Percentiles rank a stretch among this genome's conserved stretches.
Evolutionary conservation across 2,113 vertebrate genomes (phyloP).

Genomic region (Takifugu bimaculatus): DNA sequence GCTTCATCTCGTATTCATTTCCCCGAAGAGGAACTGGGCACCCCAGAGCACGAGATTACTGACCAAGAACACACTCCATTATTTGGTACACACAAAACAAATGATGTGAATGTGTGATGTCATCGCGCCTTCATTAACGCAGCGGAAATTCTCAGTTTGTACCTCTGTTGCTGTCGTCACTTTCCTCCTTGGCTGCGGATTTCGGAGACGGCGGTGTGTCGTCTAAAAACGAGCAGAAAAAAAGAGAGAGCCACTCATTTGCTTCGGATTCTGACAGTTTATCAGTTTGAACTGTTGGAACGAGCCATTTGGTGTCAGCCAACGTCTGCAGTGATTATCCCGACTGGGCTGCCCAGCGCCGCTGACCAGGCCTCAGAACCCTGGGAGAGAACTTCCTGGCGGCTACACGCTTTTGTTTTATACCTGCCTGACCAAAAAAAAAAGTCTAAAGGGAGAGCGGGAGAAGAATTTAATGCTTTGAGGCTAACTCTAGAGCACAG

Average conservation of each 20-base stretch:
- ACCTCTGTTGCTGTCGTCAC: slow-evolving; percentile 57
- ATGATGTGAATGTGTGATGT: slow-evolving; percentile 26
- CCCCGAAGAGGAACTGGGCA: slow-evolving; percentile 61
- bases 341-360: slow-evolving; percentile 17
- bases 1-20: slow-evolving; percentile 69
- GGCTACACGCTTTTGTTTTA: slow-evolving; percentile 47
- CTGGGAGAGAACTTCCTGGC: slow-evolving; percentile 20
- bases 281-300: slow-evolving; percentile 13
- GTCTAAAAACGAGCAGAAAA: slow-evolving; percentile 49
- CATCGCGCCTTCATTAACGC: slow-evolving; percentile 5
- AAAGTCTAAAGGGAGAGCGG: slow-evolving; percentile 30
- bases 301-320: slow-evolving; percentile 5
- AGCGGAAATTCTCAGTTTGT: background rate
- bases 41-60: slow-evolving; percentile 50
- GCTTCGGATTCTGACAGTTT: background rate
- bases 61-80: slow-evolving; percentile 45
- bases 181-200: slow-evolving; percentile 55
- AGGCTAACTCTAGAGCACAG: slow-evolving; percentile 43
- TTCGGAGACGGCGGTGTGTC: slow-evolving; percentile 48
- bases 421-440: slow-evolving; percentile 51
- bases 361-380: slow-evolving; percentile 16
- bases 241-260: slow-evolving; percentile 5
- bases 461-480: slow-evolving; percentile 53
- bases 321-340: slow-evolving; percentile 21
- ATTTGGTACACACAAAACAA: slow-evolving; percentile 32